phyloP scores from a whole-genome alignment of 2,113 vertebrate species.

The Macquaria australasica region DNA sequence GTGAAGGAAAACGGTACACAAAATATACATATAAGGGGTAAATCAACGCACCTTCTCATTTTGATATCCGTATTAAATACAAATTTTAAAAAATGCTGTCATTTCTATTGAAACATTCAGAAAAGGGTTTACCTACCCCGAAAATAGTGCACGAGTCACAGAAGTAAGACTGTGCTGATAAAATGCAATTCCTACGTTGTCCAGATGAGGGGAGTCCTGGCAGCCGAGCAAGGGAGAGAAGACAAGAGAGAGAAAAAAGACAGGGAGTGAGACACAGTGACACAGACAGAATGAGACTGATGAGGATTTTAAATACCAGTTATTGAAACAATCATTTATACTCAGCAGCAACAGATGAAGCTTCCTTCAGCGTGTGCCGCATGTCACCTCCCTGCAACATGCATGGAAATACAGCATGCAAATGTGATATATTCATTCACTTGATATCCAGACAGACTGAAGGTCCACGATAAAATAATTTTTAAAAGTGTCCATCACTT shows the following conservation, averaged over 20 bases:
- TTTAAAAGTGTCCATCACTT: background rate
- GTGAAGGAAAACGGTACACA: background rate
- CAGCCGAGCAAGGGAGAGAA: background rate
- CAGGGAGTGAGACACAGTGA: background rate
- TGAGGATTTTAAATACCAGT: background rate
- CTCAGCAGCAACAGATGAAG: constrained; percentile 4
- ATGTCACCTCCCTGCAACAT: background rate
- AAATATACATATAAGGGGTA: background rate
- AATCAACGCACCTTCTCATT: background rate
- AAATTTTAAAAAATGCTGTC: background rate
- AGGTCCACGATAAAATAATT: background rate
- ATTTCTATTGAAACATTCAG: background rate
- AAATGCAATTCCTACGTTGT: constrained; percentile 71
- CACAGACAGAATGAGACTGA: background rate
- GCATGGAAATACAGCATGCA: background rate
- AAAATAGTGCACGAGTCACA: background rate
- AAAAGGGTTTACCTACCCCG: background rate
- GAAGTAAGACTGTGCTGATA: background rate
- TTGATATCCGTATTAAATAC: background rate
- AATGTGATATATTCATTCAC: background rate
- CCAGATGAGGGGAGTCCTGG: constrained; percentile 83
- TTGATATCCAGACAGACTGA: background rate
- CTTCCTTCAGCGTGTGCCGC: background rate
- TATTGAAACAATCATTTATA: background rate
- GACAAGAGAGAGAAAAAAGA: background rate